Base-by-base conservation (phyloP, 2,888 invertebrate species). In the Zeuzera pyrina region DNA sequence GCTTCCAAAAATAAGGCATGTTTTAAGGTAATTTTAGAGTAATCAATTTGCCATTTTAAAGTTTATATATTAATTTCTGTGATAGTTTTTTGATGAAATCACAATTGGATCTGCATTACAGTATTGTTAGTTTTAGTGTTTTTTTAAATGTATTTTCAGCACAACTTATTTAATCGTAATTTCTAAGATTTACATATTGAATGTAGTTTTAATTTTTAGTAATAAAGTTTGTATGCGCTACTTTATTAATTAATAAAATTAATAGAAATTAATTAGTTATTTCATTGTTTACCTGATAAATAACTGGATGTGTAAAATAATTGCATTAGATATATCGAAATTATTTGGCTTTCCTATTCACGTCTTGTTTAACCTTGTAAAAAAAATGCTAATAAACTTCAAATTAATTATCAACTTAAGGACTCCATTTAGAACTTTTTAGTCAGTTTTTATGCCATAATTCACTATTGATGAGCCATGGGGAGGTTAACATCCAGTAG, bases 71-170 rank as follows among this genome's bases (percentile, higher is more conserved):
- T 8, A 25, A 28, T 57, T 57, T 63, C 72, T 77, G 77, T 78
- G 78, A 78, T 78, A 65, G 47, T 41, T 48, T n/a, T 57, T 49
- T 45, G 38, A 31, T 38, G 34, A 32, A n/a, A n/a, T 52, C 57
- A 56, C 58, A 54, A 52, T 59, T 58, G 21, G 14, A 25, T 34
- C 15, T 12, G 15, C 19, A 26, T 12, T 42, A 55, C 43, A 63
- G 64, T 70, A 67, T 66, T 70, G 48, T 57, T 68, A 65, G 56
- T 43, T 52, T 52, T 57, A 49, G 4, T 25, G 5, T n/a, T n/a
- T 49, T 50, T 42, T 36, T 39, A 43, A 45, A 41, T 51, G 55
- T 68, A 60, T 70, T 71, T 71, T 48, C 50, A 53, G 51, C 45
- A 35, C 34, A 33, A 36, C 34, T 15, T 36, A 30, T 28, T 26